A percentile compares a stretch with the other conserved stretches of the same genome.
Evolutionary conservation across 2,888 invertebrate species (phyloP).

Genomic region (Lingula anatina): DNA sequence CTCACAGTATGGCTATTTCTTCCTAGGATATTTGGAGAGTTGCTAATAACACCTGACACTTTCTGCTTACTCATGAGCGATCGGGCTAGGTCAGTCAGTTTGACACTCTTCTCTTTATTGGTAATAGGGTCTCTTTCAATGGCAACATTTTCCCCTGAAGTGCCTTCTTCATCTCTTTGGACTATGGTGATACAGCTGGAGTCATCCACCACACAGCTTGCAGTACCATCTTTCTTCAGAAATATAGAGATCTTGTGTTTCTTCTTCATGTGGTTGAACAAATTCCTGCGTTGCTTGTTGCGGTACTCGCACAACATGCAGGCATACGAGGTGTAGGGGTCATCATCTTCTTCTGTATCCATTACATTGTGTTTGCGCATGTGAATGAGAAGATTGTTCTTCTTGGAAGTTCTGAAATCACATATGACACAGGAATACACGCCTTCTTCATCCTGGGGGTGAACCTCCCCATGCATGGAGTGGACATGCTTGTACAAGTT

Average conservation of each 20-base stretch:
- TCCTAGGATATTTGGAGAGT: neutral
- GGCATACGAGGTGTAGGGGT: constrained; percentile 17
- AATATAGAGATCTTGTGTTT: constrained; percentile 43
- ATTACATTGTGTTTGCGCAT: constrained; percentile 40
- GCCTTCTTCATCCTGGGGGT: constrained; percentile 22
- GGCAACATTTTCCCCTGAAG: constrained; percentile 1
- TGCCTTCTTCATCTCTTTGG: constrained; percentile 10
- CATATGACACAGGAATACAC: constrained; percentile 45
- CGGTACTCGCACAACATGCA: constrained; percentile 45
- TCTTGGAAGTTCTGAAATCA: constrained; percentile 37
- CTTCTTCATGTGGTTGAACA: constrained; percentile 46
- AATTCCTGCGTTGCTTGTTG: constrained; percentile 34
- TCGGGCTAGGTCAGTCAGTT: constrained; percentile 28
- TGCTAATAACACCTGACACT: neutral
- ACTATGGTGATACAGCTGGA: constrained; percentile 15
- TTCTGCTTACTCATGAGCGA: constrained; percentile 7
- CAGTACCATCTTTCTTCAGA: constrained; percentile 32
- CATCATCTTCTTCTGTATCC: neutral
- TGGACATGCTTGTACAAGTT: constrained; percentile 47
- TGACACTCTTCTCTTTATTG: too few relatives aligned
- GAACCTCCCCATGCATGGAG: constrained; percentile 37
- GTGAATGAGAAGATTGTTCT: constrained; percentile 44
- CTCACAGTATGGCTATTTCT: neutral
- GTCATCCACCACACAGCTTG: constrained; percentile 25
- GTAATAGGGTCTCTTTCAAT: constrained; percentile 11